Percentiles rank a stretch among this genome's conserved stretches.
phyloP scores from a whole-genome alignment of 1,140 invertebrate species.

The Euschistus heros region DNA sequence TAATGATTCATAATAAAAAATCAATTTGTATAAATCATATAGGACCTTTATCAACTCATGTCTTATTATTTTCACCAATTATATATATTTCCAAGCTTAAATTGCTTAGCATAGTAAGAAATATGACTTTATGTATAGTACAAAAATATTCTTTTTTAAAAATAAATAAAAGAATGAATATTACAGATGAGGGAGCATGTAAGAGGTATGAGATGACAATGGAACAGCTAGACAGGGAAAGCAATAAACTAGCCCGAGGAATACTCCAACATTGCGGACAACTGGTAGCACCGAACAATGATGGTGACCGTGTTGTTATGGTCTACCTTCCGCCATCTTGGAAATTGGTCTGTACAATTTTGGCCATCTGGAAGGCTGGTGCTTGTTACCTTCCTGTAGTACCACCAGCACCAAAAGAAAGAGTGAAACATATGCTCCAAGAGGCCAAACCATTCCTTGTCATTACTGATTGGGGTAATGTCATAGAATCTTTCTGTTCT shows the following conservation, averaged over 20 bases:
- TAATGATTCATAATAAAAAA: no score
- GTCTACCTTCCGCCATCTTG: slow-evolving; percentile 66
- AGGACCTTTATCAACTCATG: no score
- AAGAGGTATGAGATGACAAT: slow-evolving; percentile 38
- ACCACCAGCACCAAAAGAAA: slow-evolving; percentile 55
- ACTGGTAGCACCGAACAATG: slow-evolving; percentile 40
- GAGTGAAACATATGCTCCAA: slow-evolving; percentile 62
- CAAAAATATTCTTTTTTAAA: no score
- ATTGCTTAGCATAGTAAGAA: no score
- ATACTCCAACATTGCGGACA: slow-evolving; percentile 34
- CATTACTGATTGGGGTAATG: slow-evolving; percentile 45
- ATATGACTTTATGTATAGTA: no score
- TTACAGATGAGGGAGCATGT: background rate
- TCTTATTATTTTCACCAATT: no score
- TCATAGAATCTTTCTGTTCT: no score
- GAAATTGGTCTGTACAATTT: slow-evolving; percentile 51
- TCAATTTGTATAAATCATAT: no score
- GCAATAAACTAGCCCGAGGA: slow-evolving; percentile 47
- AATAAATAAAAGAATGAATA: background rate
- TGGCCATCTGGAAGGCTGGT: slow-evolving; percentile 69
- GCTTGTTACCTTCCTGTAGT: slow-evolving; percentile 74
- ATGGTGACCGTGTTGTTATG: slow-evolving; percentile 56
- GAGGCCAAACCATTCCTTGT: slow-evolving; percentile 62
- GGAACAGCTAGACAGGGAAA: slow-evolving; percentile 44
- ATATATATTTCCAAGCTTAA: no score